phyloP scores from a whole-genome alignment of 1,140 invertebrate genomes.

The Rhopalosiphum maidis region DNA sequence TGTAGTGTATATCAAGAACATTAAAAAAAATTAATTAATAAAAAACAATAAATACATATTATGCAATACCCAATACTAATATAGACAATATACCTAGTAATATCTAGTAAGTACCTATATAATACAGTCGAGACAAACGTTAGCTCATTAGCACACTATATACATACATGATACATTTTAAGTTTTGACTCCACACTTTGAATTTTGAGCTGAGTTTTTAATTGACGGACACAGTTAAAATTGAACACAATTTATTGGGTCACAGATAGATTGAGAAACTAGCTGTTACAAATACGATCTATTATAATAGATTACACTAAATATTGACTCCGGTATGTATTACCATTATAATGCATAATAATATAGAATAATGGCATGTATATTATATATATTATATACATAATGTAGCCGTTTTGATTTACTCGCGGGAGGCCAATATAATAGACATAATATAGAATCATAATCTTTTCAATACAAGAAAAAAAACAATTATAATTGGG shows the following conservation, averaged over 20 bases:
- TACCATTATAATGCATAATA: background rate
- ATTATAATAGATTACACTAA: background rate
- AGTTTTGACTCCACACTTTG: background rate
- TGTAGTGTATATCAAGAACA: no score
- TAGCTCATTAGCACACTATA: no score
- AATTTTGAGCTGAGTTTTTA: background rate
- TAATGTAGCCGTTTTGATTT: background rate
- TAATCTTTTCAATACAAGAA: background rate
- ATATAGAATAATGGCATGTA: background rate
- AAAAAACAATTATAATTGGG: constrained; percentile 18
- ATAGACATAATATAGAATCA: background rate
- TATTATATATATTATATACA: background rate
- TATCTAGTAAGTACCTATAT: no score
- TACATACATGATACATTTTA: no score
- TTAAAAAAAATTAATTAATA: no score
- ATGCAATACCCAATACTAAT: no score
- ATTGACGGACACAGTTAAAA: background rate
- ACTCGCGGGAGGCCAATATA: background rate
- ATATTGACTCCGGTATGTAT: background rate
- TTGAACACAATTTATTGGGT: background rate
- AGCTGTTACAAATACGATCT: background rate
- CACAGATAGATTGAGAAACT: background rate
- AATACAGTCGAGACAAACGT: no score
- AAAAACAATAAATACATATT: no score
- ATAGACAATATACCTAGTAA: no score